Percentiles rank a stretch among this genome's conserved stretches.
Evolutionary conservation across 2,888 invertebrate species (phyloP).

Genomic region (Lottia scabra): DNA sequence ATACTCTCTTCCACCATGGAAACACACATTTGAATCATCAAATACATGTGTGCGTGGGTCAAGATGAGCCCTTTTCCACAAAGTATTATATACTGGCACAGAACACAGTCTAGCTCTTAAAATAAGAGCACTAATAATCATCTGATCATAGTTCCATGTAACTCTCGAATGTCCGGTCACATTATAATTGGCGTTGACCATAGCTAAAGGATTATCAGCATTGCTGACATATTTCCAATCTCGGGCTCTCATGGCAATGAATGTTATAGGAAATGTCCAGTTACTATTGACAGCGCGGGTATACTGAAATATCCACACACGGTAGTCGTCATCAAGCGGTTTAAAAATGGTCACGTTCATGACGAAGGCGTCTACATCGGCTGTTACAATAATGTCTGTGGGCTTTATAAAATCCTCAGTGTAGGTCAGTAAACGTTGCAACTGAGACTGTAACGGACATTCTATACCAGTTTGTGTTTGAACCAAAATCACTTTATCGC

Average conservation of each 20-base stretch:
- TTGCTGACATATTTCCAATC: background rate
- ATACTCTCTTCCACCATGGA: background rate
- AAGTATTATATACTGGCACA: background rate
- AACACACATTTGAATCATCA: background rate
- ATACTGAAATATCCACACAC: constrained; percentile 1
- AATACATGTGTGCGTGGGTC: background rate
- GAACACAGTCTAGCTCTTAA: too few relatives aligned
- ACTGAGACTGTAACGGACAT: background rate
- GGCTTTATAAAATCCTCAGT: background rate
- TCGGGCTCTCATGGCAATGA: too few relatives aligned
- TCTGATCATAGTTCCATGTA: background rate
- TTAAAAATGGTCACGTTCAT: background rate
- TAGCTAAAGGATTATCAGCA: background rate
- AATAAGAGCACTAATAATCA: background rate
- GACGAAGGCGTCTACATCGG: background rate
- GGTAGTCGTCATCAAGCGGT: background rate
- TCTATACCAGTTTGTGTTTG: background rate
- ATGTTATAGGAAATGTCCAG: background rate
- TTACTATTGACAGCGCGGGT: background rate
- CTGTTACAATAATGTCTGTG: background rate
- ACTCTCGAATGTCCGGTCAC: background rate
- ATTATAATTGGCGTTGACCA: background rate
- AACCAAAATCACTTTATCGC: background rate
- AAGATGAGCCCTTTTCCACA: background rate
- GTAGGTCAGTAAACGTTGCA: background rate